Conservation (phyloP, 2,113 vertebrate genomes). For the Gadus chalcogrammus region DNA sequence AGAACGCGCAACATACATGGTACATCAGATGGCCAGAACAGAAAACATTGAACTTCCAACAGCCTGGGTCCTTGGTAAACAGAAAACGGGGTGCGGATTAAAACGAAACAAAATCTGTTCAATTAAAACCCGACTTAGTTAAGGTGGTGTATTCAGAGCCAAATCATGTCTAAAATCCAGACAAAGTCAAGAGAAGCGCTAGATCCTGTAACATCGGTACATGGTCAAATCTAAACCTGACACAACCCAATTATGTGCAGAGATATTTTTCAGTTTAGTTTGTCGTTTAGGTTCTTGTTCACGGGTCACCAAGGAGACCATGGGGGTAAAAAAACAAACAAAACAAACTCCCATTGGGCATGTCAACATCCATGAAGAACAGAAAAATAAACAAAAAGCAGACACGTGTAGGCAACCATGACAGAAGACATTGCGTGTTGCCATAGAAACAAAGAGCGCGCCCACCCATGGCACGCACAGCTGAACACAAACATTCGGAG, state of each 20-base stretch:
- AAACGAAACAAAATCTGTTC: not conserved
- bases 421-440: too few species aligned
- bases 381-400: constrained; percentile 1
- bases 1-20: not conserved
- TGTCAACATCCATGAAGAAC: not conserved
- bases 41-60: not conserved
- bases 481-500: not conserved
- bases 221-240: not conserved
- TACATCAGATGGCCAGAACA: not conserved
- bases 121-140: not conserved
- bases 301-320: constrained; percentile 33
- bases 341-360: not conserved
- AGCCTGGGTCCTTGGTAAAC: not conserved
- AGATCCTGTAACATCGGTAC: not conserved
- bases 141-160: too few species aligned
- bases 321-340: not conserved
- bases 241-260: not conserved
- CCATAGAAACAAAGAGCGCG: not conserved
- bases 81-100: not conserved
- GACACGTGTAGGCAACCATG: too few species aligned
- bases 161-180: too few species aligned
- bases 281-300: not conserved
- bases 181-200: not conserved
- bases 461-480: not conserved
- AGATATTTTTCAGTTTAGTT: too few species aligned